These are phyloP conservation scores for Pomatorhinus ruficollis DNA, from an alignment of 2,113 vertebrate species.

Conservation along the genomic window DNA sequence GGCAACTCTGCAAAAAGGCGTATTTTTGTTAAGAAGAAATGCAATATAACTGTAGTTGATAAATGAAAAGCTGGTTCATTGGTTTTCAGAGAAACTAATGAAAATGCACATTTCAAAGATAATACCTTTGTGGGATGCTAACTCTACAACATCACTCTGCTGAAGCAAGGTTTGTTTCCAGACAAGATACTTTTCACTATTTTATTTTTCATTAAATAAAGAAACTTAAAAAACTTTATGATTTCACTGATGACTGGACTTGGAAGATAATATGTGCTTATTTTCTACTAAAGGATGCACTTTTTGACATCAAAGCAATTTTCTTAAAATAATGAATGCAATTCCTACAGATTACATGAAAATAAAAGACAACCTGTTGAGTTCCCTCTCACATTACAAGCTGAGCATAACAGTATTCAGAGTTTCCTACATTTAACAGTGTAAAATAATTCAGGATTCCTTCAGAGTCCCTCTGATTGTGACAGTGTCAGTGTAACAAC, in stretches of 20 bases:
- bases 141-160: background rate
- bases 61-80: background rate
- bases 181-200: background rate
- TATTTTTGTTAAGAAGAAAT: background rate
- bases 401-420: background rate
- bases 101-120: background rate
- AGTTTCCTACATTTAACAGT: background rate
- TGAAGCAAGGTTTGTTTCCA: background rate
- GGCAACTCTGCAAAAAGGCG: background rate
- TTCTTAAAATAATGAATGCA: background rate
- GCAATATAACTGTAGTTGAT: background rate
- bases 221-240: background rate
- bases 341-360: background rate
- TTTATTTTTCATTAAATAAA: background rate
- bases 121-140: background rate
- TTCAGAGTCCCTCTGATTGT: background rate
- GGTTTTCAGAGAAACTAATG: background rate
- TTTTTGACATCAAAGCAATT: background rate
- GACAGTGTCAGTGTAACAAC: background rate
- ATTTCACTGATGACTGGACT: background rate
- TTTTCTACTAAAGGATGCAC: background rate
- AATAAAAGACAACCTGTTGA: background rate
- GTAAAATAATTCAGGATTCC: background rate
- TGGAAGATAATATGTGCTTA: background rate
- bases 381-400: background rate